Evolutionary conservation across 2,888 invertebrate genomes (phyloP), one percentile per base, ranked within the genome.

Genomic region (Scaeva pyrastri): DNA sequence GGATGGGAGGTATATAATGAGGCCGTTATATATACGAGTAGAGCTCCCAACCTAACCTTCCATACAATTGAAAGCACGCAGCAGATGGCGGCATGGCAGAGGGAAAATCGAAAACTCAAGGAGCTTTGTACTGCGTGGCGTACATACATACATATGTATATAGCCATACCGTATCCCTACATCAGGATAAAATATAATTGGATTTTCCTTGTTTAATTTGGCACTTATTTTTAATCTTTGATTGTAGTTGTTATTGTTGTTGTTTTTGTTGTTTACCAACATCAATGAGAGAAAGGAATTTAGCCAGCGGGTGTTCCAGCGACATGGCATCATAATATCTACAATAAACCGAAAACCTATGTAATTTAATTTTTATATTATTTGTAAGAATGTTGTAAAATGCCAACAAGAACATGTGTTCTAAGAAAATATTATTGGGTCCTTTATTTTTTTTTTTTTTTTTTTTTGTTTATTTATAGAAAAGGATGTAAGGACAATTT

Each of bases 151-250:
- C n/a, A n/a, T 31, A 8, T 8, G 31, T 31, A 31, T 31, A 31
- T 31, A 31, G 31, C 2, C 6, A n/a, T n/a, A 31, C 16, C n/a
- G 14, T 48, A 48, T 48, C 48, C 48, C 19, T 4, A 19, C 14
- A 48, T 14, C 10, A 19, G 64, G 56, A 39, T 52, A 23, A 36
- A 68, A 52, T 43, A 16, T 73, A 78, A 82, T 82, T 78, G 60
- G 72, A 71, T 81, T 76, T 77, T 66, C 64, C 52, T 23, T 58
- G 64, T 66, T 76, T 68, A 60, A 70, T 70, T 76, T 76, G 48
- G 58, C 50, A 76, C 68, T 79, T 78, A 36, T 64, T 62, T 52
- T 72, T 55, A 68, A 68, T 68, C 68, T 26, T 62, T 62, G 36
- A 50, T 58, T 52, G 48, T 64, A 71, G 21, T n/a, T n/a, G n/a